A percentile compares a stretch with the other conserved stretches of the same genome.
Evolutionary conservation across 2,888 invertebrate genomes (phyloP).

Genomic region (Morinoia aosen): DNA sequence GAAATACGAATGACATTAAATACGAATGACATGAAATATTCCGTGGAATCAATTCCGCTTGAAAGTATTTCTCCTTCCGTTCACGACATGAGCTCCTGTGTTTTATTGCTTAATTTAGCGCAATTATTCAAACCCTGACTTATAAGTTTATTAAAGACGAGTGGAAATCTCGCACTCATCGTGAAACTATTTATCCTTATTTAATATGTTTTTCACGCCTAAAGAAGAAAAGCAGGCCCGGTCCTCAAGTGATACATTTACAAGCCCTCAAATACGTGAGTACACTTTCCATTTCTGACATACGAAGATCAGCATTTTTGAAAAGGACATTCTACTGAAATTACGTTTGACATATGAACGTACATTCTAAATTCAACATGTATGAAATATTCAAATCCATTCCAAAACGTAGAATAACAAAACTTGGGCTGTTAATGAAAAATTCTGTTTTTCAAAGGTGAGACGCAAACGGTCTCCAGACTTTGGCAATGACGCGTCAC

Average conservation of each 20-base stretch:
- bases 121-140: no score
- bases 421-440: neutral
- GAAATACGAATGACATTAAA: neutral
- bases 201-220: neutral
- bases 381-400: neutral
- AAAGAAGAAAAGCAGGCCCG: neutral
- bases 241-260: slow-evolving; percentile 20
- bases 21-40: no score
- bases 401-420: neutral
- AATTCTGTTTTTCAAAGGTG: neutral
- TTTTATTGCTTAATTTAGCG: no score
- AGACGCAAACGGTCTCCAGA: slow-evolving; percentile 26
- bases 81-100: no score
- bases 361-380: neutral
- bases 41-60: no score
- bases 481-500: neutral
- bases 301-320: neutral
- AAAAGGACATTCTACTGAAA: neutral
- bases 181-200: neutral
- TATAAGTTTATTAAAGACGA: no score
- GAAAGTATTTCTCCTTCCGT: no score
- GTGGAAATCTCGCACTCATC: no score
- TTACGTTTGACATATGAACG: neutral
- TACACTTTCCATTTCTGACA: neutral
- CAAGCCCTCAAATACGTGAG: slow-evolving; percentile 23